Evolutionary conservation across 2,797 vertebrate species (phyloP).

Genomic region (Otolemur crassicaudatus): DNA sequence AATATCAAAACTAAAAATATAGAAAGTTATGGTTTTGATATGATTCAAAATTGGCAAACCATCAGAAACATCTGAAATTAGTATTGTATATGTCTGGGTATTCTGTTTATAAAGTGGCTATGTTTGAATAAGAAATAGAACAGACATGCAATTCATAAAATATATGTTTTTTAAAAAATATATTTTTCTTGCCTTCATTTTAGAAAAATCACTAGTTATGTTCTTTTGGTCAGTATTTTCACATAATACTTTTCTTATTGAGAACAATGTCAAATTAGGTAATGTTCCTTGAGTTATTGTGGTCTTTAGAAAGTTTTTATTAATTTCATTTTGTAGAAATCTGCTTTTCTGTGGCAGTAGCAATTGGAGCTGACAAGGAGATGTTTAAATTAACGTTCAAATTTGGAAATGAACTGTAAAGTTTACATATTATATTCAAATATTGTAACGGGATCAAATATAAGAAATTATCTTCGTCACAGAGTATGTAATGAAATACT

Average conservation of each 20-base stretch:
- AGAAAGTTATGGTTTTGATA: not conserved
- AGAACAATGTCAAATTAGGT: not conserved
- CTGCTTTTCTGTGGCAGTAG: constrained; percentile 1
- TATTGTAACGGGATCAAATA: not conserved
- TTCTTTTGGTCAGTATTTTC: constrained; percentile 45
- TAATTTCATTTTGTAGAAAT: constrained; percentile 49
- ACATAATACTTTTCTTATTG: constrained; percentile 37
- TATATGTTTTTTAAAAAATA: not conserved
- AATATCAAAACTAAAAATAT: not conserved
- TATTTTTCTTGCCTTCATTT: constrained; percentile 20
- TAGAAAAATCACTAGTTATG: not conserved
- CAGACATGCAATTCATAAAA: constrained; percentile 30
- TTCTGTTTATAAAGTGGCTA: not conserved
- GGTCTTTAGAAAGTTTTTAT: not conserved
- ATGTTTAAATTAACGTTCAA: not conserved
- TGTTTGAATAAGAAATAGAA: constrained; percentile 36
- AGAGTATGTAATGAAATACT: constrained; percentile 10
- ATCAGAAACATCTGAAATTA: not conserved
- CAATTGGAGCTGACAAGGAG: not conserved
- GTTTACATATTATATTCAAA: not conserved
- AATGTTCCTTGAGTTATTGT: constrained; percentile 22
- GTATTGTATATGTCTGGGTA: not conserved
- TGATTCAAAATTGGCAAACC: not conserved
- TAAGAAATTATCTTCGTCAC: constrained; percentile 46
- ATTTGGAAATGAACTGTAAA: not conserved